Percentiles rank a stretch among this genome's conserved stretches.
Evolutionary conservation across 2,888 invertebrate genomes (phyloP).

Genomic region (Lepas anatifera): DNA sequence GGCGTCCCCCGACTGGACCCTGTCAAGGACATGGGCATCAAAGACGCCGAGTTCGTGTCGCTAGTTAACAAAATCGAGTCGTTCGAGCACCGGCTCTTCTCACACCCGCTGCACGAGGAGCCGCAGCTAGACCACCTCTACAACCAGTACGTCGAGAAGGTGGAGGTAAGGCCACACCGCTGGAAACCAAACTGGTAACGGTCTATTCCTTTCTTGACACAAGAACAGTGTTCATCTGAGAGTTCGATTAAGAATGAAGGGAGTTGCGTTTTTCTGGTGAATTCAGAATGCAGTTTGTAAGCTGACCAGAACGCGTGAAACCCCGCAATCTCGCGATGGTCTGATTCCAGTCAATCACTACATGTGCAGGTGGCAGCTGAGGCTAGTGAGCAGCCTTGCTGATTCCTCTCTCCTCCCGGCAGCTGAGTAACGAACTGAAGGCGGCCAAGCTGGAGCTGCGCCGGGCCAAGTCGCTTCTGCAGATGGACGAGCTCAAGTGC

Average conservation of each 20-base stretch:
- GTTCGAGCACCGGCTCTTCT: slow-evolving; percentile 64
- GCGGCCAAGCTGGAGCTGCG: slow-evolving; percentile 58
- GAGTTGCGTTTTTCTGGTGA: too few species aligned
- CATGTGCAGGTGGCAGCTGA: too few species aligned
- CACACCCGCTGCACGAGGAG: slow-evolving; percentile 69
- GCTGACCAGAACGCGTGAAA: too few species aligned
- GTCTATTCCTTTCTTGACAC: too few species aligned
- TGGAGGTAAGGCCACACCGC: slow-evolving; percentile 23
- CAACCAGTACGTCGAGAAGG: slow-evolving; percentile 50
- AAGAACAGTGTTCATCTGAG: too few species aligned
- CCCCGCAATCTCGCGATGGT: too few species aligned
- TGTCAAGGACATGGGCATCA: slow-evolving; percentile 90
- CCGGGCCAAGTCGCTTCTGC: slow-evolving; percentile 73
- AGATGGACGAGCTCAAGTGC: slow-evolving; percentile 93
- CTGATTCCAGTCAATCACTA: too few species aligned
- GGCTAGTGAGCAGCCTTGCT: too few species aligned
- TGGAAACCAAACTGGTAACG: too few species aligned
- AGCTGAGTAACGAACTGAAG: slow-evolving; percentile 44
- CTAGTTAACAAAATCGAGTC: slow-evolving; percentile 69
- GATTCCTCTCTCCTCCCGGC: too few species aligned
- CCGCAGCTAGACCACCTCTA: slow-evolving; percentile 57
- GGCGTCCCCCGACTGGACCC: slow-evolving; percentile 86
- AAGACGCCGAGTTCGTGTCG: slow-evolving; percentile 62
- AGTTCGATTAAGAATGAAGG: too few species aligned
- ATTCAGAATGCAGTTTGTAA: too few species aligned